These are phyloP conservation scores for Galeruca laticollis DNA, from an alignment of 2,888 invertebrate genomes.

Conservation along the genomic window DNA sequence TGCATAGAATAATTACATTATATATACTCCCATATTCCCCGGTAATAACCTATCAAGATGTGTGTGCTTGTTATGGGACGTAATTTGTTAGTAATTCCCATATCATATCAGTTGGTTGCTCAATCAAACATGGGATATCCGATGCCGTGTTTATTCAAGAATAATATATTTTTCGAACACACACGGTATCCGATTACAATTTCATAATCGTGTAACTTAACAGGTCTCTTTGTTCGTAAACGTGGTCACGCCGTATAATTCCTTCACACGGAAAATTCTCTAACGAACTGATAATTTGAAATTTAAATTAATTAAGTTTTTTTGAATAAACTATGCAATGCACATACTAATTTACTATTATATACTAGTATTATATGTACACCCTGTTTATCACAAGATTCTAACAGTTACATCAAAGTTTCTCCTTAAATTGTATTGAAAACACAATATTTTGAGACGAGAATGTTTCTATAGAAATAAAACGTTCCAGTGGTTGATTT, in stretches of 20 bases:
- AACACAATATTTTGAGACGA: too few species aligned
- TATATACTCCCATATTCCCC: constrained; percentile 24
- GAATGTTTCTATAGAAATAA: too few species aligned
- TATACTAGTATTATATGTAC: too few species aligned
- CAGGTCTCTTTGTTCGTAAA: constrained; percentile 34
- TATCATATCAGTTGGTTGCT: constrained; percentile 64
- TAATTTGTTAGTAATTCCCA: constrained; percentile 66
- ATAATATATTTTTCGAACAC: constrained; percentile 41
- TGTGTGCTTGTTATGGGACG: constrained; percentile 60
- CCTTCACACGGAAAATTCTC: constrained; percentile 40
- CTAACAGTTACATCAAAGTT: too few species aligned
- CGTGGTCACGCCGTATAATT: constrained; percentile 49
- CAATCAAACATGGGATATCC: constrained; percentile 57
- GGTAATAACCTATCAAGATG: constrained; percentile 33
- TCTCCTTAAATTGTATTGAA: too few species aligned
- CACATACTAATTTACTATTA: too few species aligned
- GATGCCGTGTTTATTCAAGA: constrained; percentile 45
- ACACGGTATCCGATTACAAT: constrained; percentile 40
- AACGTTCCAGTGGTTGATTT: too few species aligned
- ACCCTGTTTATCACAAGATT: too few species aligned
- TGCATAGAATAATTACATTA: constrained; percentile 19
- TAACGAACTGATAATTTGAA: background rate
- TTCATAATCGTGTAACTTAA: constrained; percentile 42
- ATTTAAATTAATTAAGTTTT: background rate
- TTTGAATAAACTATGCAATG: too few species aligned